These are phyloP conservation scores for Tridacna gigas DNA, from an alignment of 2,888 invertebrate species.

Conservation along the genomic window DNA sequence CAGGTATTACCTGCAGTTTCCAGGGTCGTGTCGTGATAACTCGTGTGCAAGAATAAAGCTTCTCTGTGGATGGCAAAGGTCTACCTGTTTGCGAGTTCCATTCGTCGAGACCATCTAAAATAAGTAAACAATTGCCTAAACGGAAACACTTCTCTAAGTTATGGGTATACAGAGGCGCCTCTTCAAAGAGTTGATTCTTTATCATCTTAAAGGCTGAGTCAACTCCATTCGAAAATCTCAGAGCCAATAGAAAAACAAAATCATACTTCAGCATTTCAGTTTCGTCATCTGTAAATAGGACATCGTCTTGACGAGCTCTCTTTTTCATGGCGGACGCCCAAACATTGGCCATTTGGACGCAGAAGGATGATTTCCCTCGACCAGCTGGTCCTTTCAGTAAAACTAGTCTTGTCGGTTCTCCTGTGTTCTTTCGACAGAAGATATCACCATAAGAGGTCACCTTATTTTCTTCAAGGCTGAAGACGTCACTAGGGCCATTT, in stretches of 20 bases:
- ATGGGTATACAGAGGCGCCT: not conserved
- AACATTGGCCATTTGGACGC: constrained; percentile 18
- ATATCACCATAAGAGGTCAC: constrained; percentile 4
- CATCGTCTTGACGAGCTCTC: not conserved
- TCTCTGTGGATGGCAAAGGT: not conserved
- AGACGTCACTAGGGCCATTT: not conserved
- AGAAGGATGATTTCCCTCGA: constrained; percentile 35
- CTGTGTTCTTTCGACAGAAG: not conserved
- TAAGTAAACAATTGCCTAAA: not conserved
- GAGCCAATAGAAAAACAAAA: constrained; percentile 13
- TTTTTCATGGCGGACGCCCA: constrained; percentile 29
- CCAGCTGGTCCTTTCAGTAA: constrained; percentile 33
- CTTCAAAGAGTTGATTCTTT: constrained; percentile 5
- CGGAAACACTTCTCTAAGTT: not conserved
- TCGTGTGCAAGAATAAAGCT: not conserved
- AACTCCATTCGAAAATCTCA: not conserved
- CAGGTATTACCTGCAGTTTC: constrained; percentile 13
- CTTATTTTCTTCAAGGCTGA: not conserved
- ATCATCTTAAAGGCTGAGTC: constrained; percentile 23
- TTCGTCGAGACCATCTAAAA: constrained; percentile 28
- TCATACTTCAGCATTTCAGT: constrained; percentile 21
- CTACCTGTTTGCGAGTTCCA: not conserved
- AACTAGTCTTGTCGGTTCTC: constrained; percentile 7
- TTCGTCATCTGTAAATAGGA: constrained; percentile 14
- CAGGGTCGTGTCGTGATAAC: constrained; percentile 27